phyloP scores from a whole-genome alignment of 2,113 vertebrate species.

The Coturnix japonica region DNA sequence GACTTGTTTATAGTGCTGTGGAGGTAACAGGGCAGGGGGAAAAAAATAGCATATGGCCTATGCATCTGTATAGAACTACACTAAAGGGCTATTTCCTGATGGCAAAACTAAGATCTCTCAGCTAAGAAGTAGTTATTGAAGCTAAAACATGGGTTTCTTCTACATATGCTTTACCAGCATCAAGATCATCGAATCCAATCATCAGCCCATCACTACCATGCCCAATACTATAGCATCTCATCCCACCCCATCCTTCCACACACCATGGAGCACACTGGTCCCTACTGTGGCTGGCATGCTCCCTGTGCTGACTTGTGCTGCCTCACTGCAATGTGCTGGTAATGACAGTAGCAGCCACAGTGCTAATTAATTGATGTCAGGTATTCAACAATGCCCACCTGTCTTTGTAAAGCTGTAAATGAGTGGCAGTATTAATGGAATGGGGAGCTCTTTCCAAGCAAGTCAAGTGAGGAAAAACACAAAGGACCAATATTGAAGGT shows the following conservation, averaged over 20 bases:
- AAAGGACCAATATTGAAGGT: neutral
- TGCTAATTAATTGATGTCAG: neutral
- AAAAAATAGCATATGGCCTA: rapidly evolving
- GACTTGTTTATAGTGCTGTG: neutral
- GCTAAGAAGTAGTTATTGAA: neutral
- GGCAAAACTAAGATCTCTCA: neutral
- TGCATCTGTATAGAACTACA: neutral
- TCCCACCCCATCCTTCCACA: neutral
- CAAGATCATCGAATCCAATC: no score
- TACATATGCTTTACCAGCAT: neutral
- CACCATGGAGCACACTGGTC: rapidly evolving
- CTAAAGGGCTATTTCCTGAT: neutral
- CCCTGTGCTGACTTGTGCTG: neutral
- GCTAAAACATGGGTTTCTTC: neutral
- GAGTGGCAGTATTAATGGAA: rapidly evolving
- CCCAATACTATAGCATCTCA: neutral
- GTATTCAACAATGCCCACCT: rapidly evolving
- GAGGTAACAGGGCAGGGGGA: neutral
- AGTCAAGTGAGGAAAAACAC: neutral
- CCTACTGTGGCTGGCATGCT: neutral
- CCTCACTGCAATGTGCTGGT: rapidly evolving
- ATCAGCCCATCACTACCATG: no score
- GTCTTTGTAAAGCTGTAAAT: neutral
- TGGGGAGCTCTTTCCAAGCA: rapidly evolving
- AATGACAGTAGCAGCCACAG: neutral